These are phyloP conservation scores for western clawed frog (Xenopus tropicalis) DNA, from an alignment of 2,113 vertebrate species.

Conservation along the genomic window UCB_Xtro_10.0 CM004446.2:151420001-151420500, in stretches of 20 bases:
- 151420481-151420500: too few relatives aligned
- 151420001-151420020: too few relatives aligned
- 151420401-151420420: too few relatives aligned
- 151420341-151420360: too few relatives aligned
- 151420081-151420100: conserved; percentile 74
- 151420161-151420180: conserved; percentile 79
- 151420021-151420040: conserved; percentile 72
- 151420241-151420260: conserved; percentile 74
- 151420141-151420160: conserved; percentile 80
- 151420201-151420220: conserved; percentile 79
- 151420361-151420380: too few relatives aligned
- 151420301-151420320: too few relatives aligned
- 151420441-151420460: too few relatives aligned
- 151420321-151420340: too few relatives aligned
- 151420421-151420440: too few relatives aligned
- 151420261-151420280: neutral
- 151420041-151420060: conserved; percentile 81
- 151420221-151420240: conserved; percentile 73
- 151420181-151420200: conserved; percentile 66
- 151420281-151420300: too few relatives aligned
- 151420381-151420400: too few relatives aligned
- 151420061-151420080: conserved; percentile 76
- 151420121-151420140: conserved; percentile 74
- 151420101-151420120: conserved; percentile 84
- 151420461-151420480: too few relatives aligned